A percentile compares a stretch with the other conserved stretches of the same genome.
phyloP scores from a whole-genome alignment of 2,113 vertebrate genomes.

The Fregetta grallaria region DNA sequence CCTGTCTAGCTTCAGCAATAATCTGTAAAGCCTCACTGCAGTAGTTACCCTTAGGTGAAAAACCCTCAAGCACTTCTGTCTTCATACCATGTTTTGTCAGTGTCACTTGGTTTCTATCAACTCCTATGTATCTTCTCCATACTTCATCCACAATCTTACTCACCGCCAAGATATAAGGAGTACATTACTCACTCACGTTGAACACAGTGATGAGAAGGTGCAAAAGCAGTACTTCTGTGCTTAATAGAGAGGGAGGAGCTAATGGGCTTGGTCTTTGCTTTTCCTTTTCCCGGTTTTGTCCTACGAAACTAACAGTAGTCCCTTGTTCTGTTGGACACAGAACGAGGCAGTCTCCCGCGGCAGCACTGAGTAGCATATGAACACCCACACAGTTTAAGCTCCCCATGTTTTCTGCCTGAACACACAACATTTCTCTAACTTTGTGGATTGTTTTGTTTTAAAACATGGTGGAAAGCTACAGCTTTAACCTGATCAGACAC shows the following conservation, averaged over 20 bases:
- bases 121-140: not conserved
- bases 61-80: not conserved
- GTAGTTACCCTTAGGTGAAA: not conserved
- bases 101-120: not conserved
- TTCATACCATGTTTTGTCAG: not conserved
- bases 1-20: not conserved
- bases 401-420: not conserved
- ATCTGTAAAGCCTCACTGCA: not conserved
- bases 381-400: not conserved
- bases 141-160: not conserved
- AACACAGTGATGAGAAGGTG: not conserved
- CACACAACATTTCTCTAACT: not conserved
- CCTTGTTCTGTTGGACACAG: not conserved
- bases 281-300: not conserved
- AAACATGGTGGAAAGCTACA: constrained; percentile 5
- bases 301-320: not conserved
- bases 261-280: not conserved
- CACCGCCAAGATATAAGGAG: not conserved
- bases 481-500: constrained; percentile 5
- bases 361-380: not conserved
- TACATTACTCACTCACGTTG: not conserved
- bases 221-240: not conserved
- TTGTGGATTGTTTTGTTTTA: not conserved
- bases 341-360: not conserved
- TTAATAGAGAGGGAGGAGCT: not conserved